A percentile compares a stretch with the other conserved stretches of the same genome.
Conservation (phyloP, 2,797 vertebrate species). For the Pipistrellus pygmaeus region DNA sequence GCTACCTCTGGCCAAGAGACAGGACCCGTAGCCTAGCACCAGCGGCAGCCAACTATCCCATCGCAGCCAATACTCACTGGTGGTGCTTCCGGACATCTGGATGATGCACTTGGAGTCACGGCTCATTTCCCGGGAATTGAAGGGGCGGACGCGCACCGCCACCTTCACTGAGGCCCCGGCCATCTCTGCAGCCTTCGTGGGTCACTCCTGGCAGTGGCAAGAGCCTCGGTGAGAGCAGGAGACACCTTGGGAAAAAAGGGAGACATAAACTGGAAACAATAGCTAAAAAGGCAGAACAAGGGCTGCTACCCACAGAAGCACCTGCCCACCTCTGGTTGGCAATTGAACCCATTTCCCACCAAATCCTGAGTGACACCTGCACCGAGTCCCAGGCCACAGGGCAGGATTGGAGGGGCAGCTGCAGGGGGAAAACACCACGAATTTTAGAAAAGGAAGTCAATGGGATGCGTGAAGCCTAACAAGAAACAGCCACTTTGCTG, state of each 20-base stretch:
- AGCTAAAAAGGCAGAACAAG: neutral
- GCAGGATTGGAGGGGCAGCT: neutral
- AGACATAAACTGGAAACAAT: fast-evolving
- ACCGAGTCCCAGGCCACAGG: fast-evolving
- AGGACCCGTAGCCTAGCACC: fast-evolving
- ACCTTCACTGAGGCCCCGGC: conserved; percentile 99
- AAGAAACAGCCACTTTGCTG: fast-evolving
- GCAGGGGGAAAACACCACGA: fast-evolving
- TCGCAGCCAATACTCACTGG: conserved; percentile 93
- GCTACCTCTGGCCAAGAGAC: neutral
- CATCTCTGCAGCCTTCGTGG: conserved; percentile 86
- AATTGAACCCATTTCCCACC: fast-evolving
- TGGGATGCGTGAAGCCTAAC: neutral
- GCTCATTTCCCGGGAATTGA: conserved; percentile 96
- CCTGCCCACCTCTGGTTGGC: neutral
- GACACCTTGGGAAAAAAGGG: conserved; percentile 68
- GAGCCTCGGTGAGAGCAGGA: neutral
- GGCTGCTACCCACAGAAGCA: too few relatives aligned
- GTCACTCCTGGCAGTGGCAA: neutral
- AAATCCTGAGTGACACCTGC: fast-evolving
- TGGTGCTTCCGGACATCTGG: conserved; percentile 98
- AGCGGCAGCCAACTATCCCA: neutral
- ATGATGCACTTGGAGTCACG: conserved; percentile 99
- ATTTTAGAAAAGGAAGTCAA: neutral
- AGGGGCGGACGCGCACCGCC: conserved; percentile 98